Evolutionary conservation across 2,113 vertebrate species (phyloP).

Genomic region (Pyxicephalus adspersus): DNA sequence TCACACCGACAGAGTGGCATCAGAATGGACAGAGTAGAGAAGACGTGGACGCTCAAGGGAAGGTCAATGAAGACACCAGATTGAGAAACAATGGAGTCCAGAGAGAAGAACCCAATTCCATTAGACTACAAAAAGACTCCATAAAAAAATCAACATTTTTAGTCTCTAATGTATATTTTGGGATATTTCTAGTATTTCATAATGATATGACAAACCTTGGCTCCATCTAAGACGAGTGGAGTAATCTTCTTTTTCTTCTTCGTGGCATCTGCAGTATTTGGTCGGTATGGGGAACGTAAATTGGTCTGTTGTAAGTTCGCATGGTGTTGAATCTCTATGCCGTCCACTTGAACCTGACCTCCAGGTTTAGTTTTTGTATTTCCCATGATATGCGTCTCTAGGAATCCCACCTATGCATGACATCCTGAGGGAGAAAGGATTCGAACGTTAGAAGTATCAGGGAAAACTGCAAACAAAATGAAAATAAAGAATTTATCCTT

Average conservation of each 20-base stretch:
- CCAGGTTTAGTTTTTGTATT: constrained; percentile 6
- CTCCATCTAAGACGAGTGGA: constrained; percentile 12
- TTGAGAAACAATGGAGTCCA: neutral
- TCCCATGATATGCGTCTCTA: constrained; percentile 3
- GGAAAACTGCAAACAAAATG: no score
- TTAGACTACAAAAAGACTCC: no score
- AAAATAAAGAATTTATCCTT: no score
- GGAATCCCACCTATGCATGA: no score
- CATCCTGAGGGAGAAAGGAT: no score
- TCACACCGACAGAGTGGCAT: neutral
- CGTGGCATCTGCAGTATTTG: constrained; percentile 11
- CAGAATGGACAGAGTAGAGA: neutral
- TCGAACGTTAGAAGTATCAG: no score
- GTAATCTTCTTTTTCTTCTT: constrained; percentile 39
- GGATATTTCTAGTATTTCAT: neutral
- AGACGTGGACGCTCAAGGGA: neutral
- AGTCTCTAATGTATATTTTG: neutral
- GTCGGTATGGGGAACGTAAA: neutral
- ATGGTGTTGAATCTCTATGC: neutral
- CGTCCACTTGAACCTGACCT: neutral
- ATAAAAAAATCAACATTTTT: neutral
- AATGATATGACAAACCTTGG: neutral
- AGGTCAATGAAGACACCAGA: neutral
- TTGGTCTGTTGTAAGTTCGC: neutral
- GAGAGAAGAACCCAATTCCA: no score